phyloP scores from a whole-genome alignment of 2,797 vertebrate species.

The Scyliorhinus canicula region DNA sequence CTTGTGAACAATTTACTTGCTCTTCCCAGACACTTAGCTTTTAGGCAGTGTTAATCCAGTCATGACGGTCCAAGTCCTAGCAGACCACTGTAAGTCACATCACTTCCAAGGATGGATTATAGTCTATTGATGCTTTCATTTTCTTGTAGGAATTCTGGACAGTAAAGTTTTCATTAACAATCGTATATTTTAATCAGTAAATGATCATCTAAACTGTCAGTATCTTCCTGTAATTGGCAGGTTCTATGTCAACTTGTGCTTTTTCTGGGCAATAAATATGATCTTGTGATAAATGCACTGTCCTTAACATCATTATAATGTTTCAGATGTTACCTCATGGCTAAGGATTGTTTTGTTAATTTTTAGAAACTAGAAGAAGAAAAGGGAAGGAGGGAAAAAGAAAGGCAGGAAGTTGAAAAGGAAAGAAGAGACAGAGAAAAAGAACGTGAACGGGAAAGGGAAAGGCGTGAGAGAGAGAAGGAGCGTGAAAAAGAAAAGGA shows the following conservation, averaged over 20 bases:
- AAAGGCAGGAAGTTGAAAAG: conserved; percentile 80
- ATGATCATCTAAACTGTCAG: conserved; percentile 6
- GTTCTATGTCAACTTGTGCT: conserved; percentile 44
- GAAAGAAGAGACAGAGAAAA: conserved; percentile 70
- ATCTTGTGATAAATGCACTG: conserved; percentile 59
- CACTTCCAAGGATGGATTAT: conserved; percentile 82
- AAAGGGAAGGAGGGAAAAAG: conserved; percentile 85
- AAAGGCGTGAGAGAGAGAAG: conserved; percentile 80
- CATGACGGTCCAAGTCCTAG: conserved; percentile 95
- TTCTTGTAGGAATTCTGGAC: conserved; percentile 61
- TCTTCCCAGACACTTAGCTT: conserved; percentile 99
- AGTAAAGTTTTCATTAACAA: conserved; percentile 10
- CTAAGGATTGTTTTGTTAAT: conserved; percentile 65
- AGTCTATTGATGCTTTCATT: conserved; percentile 63
- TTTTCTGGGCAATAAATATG: conserved; percentile 60
- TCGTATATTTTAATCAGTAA: conserved; percentile 16
- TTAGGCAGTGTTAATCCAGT: conserved; percentile 98
- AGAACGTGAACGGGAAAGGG: conserved; percentile 75
- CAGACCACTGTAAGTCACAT: conserved; percentile 99
- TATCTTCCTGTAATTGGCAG: not conserved
- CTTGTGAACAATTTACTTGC: conserved; percentile 98
- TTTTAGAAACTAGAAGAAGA: conserved; percentile 98
- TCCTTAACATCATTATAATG: conserved; percentile 40
- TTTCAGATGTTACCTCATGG: conserved; percentile 43
- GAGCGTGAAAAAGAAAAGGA: conserved; percentile 91